A percentile compares a stretch with the other conserved stretches of the same genome.
phyloP scores from a whole-genome alignment of 2,113 vertebrate genomes.

The Petrocephalus microphthalmus region DNA sequence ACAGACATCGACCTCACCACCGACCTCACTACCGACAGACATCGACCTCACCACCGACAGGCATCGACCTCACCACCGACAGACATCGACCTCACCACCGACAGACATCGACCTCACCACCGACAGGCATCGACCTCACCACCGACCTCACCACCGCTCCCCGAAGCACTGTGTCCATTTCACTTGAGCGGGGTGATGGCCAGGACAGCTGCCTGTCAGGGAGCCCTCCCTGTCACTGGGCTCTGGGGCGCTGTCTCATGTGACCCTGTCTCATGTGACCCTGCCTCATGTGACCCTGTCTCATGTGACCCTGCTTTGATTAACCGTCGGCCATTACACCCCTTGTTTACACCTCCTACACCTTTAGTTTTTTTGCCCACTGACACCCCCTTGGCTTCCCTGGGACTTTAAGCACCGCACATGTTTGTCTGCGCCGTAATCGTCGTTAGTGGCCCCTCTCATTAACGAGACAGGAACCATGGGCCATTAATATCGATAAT shows the following conservation, averaged over 20 bases:
- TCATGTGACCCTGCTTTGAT: not conserved
- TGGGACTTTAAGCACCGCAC: constrained; percentile 5
- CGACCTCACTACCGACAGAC: not conserved
- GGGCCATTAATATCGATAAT: constrained; percentile 53
- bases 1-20: constrained; percentile 18
- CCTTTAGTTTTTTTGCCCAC: constrained; percentile 7
- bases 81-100: constrained; percentile 18
- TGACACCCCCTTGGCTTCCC: not conserved
- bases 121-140: constrained; percentile 17
- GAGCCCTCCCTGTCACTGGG: not conserved
- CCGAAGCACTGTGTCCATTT: not conserved
- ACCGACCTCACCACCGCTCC: no score
- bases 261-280: no score
- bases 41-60: constrained; percentile 17
- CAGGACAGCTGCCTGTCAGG: constrained; percentile 10
- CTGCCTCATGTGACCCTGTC: no score
- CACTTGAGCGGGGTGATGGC: constrained; percentile 23
- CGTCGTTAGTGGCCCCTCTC: constrained; percentile 33
- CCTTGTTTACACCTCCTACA: not conserved
- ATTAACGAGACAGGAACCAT: constrained; percentile 43
- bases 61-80: no score
- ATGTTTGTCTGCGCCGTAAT: constrained; percentile 24
- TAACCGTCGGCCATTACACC: not conserved
- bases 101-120: constrained; percentile 17
- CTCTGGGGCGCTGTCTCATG: not conserved